These are phyloP conservation scores for Perizoma affinitatum DNA, from an alignment of 2,888 invertebrate genomes.

Conservation along the genomic window DNA sequence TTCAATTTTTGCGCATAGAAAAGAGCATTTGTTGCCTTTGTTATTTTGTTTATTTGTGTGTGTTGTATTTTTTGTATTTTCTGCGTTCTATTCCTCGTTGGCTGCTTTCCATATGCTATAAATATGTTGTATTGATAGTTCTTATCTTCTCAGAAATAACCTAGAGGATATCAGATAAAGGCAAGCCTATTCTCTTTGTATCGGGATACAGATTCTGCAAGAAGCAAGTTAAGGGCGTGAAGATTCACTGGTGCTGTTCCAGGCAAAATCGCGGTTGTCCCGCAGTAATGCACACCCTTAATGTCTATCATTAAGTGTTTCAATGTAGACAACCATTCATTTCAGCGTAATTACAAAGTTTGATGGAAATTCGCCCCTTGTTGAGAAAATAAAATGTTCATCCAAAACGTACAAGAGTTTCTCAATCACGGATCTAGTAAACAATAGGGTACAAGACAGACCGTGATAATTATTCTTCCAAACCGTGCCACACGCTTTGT, in stretches of 20 bases:
- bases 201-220: slow-evolving; percentile 39
- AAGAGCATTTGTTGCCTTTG: too few species aligned
- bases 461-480: too few species aligned
- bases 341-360: background rate
- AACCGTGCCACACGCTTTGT: too few species aligned
- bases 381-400: too few species aligned
- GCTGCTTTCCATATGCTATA: too few species aligned
- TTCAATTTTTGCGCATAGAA: too few species aligned
- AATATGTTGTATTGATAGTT: background rate
- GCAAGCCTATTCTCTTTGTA: slow-evolving; percentile 32
- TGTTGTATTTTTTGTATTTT: too few species aligned
- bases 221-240: background rate
- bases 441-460: too few species aligned
- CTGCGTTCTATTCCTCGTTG: too few species aligned
- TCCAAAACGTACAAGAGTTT: too few species aligned
- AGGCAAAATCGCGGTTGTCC: slow-evolving; percentile 39
- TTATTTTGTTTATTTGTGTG: too few species aligned
- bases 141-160: slow-evolving; percentile 19
- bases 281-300: slow-evolving; percentile 21
- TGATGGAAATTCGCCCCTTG: background rate
- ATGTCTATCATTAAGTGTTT: slow-evolving; percentile 8
- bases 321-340: slow-evolving; percentile 5
- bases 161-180: slow-evolving; percentile 21
- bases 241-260: slow-evolving; percentile 21
- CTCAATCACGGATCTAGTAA: too few species aligned